Evolutionary conservation across 2,113 vertebrate genomes (phyloP), one percentile per base, ranked within the genome.

Genomic region (Malurus melanocephalus): DNA sequence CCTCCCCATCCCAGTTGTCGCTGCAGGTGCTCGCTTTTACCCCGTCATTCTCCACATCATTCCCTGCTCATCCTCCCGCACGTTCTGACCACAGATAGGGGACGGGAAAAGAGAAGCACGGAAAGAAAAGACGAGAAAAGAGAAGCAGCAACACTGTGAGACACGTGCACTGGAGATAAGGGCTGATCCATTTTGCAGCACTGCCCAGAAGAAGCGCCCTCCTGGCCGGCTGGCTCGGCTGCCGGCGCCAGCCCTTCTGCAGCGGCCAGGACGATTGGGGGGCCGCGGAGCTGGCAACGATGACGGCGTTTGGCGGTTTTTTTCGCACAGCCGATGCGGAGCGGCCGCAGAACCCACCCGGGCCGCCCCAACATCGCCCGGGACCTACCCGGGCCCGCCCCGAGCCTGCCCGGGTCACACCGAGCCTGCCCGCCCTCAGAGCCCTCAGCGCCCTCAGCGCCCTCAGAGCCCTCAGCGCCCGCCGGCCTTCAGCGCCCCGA

Each of bases 251-350:
- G 52, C 27, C 33, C 32, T 12, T n/a, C 27, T 1, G 24, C 40
- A 9, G 38, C 16, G 20, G 17, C 4, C 42, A 5, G 3, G 2
- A 16, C 22, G 27, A 45, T 28, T 6, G 13, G 13, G 0, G 2
- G 3, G 2, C 21, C 1, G 16, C 30, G 5, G 53, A 20, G 9
- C 59, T 2, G 16, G 6, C 4, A 13, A 5, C 8, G 0, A 2
- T 0, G 24, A 5, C 5, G 8, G 8, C 2, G 6, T 26, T 9
- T 10, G 32, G 5, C 38, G 11, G 20, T 24, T 26, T 45, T 9
- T 19, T 6, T 22, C 2, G 4, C 21, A 5, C 35, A n/a, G 7
- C 17, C 13, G 8, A 33, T 6, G 9, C 16, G 9, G 24, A 33
- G 9, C 3, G 2, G 4, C 42, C 6, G 2, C 22, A 10, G 18